Conservation (phyloP, 2,888 invertebrate genomes). For the Pomacea canaliculata region DNA sequence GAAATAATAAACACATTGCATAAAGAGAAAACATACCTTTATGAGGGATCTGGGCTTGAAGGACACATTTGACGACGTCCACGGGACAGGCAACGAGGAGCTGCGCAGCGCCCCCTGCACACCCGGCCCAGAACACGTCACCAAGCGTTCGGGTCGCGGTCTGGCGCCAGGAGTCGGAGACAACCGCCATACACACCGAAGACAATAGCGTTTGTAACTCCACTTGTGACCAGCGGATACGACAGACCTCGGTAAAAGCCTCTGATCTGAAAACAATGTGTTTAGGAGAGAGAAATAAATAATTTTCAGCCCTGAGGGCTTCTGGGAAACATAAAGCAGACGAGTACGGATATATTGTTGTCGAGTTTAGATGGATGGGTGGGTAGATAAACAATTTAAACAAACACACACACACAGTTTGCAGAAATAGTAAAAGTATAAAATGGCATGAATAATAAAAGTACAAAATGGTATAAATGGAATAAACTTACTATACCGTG, state of each 20-base stretch:
- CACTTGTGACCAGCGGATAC: constrained; percentile 90
- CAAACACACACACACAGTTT: too few species aligned
- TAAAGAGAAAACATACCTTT: constrained; percentile 1
- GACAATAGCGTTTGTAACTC: constrained; percentile 90
- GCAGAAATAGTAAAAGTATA: too few species aligned
- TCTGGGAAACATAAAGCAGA: too few species aligned
- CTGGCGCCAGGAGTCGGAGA: constrained; percentile 39
- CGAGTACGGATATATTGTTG: not conserved
- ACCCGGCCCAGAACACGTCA: constrained; percentile 77
- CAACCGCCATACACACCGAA: constrained; percentile 93
- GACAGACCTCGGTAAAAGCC: constrained; percentile 88
- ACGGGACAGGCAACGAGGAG: constrained; percentile 88
- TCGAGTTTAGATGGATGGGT: not conserved
- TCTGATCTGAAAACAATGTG: constrained; percentile 68
- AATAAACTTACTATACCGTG: constrained; percentile 40
- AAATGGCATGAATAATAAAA: too few species aligned
- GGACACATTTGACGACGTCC: constrained; percentile 89
- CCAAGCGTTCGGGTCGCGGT: not conserved
- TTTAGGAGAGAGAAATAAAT: not conserved
- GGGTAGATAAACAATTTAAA: not conserved
- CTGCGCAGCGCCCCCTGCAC: constrained; percentile 86
- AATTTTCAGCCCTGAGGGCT: too few species aligned
- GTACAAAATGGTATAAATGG: too few species aligned
- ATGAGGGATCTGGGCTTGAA: constrained; percentile 77
- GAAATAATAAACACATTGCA: too few species aligned